Conservation (phyloP, 2,888 invertebrate species). For the Cactoblastis cactorum region DNA sequence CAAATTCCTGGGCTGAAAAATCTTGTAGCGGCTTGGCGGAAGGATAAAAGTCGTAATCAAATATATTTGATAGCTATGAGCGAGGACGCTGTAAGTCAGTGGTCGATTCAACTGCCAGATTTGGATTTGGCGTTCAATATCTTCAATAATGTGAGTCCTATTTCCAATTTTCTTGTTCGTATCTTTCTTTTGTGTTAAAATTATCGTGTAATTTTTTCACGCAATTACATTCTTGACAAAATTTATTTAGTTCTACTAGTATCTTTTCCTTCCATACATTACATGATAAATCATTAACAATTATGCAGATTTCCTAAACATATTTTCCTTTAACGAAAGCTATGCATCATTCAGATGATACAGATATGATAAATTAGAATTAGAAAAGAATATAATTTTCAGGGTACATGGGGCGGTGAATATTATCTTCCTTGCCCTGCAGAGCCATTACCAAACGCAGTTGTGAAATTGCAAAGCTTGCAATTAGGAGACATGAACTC, state of each 20-base stretch:
- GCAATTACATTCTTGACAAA: too few species aligned
- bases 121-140: conserved; percentile 38
- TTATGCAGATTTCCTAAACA: too few species aligned
- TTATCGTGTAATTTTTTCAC: too few species aligned
- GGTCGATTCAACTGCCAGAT: conserved; percentile 35
- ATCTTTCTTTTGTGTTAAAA: too few species aligned
- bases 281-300: too few species aligned
- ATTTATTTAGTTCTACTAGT: too few species aligned
- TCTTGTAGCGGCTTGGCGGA: conserved; percentile 36
- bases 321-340: too few species aligned
- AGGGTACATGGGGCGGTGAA: conserved; percentile 23
- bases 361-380: too few species aligned
- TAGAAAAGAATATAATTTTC: too few species aligned
- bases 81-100: conserved; percentile 29
- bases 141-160: conserved; percentile 35
- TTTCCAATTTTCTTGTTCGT: too few species aligned
- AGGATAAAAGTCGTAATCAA: conserved; percentile 30
- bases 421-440: conserved; percentile 19
- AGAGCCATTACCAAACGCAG: conserved; percentile 14
- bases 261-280: too few species aligned
- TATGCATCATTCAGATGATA: too few species aligned
- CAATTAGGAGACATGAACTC: conserved; percentile 36
- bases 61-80: conserved; percentile 39
- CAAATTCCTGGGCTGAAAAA: conserved; percentile 32
- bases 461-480: conserved; percentile 26